Percentiles rank a stretch among this genome's conserved stretches.
These are phyloP conservation scores for Thaumatotibia leucotreta DNA, from an alignment of 1,140 invertebrate species.

Conservation along the genomic window DNA sequence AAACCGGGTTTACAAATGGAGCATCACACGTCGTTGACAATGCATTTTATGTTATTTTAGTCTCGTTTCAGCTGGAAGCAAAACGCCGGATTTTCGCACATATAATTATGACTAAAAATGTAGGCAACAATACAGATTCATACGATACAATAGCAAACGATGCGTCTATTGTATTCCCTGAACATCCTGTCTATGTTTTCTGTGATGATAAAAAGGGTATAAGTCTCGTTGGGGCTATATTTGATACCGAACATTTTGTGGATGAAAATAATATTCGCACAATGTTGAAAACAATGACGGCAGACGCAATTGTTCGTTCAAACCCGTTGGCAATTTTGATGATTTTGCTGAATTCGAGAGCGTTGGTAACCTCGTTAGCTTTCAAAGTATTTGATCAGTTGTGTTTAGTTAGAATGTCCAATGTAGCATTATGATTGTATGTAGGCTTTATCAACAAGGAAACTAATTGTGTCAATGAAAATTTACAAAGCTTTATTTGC, in stretches of 20 bases:
- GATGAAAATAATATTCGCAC: not conserved
- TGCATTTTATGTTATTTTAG: constrained; percentile 6
- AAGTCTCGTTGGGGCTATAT: not conserved
- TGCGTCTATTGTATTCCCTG: constrained; percentile 2
- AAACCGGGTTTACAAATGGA: not conserved
- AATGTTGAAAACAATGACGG: constrained; percentile 7
- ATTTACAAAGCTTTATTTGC: not conserved
- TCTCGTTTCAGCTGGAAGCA: not conserved
- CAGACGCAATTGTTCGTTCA: not conserved
- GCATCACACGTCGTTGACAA: not conserved
- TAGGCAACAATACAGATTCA: constrained; percentile 2
- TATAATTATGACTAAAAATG: constrained; percentile 1
- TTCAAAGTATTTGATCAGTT: not conserved
- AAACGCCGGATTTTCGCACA: constrained; percentile 1
- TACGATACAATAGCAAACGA: constrained; percentile 4
- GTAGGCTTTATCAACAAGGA: not conserved
- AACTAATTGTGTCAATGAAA: not conserved
- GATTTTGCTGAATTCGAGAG: constrained; percentile 5
- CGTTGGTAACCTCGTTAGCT: not conserved
- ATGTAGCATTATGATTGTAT: not conserved
- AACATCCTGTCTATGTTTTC: not conserved
- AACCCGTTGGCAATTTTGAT: constrained; percentile 7
- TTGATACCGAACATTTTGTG: not conserved
- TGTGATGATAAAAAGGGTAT: not conserved
- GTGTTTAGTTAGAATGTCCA: not conserved